A percentile compares a stretch with the other conserved stretches of the same genome.
Conservation (phyloP, 2,797 vertebrate genomes). For the Platalea minor region DNA sequence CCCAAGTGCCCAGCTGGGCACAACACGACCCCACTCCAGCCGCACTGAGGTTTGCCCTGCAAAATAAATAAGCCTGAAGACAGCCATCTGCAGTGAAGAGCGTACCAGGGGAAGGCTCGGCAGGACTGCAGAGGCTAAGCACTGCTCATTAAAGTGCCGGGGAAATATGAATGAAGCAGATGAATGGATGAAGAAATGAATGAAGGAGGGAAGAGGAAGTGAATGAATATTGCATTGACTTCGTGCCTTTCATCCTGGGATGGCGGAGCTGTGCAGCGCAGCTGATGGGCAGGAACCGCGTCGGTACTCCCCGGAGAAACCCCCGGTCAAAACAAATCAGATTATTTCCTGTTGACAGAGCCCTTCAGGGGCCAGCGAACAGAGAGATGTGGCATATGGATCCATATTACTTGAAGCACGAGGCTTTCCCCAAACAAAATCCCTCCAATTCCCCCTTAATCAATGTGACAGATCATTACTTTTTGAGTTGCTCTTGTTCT, state of each 20-base stretch:
- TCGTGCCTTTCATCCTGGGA: constrained; percentile 45
- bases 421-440: constrained; percentile 39
- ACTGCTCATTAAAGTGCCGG: constrained; percentile 16
- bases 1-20: not conserved
- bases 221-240: constrained; percentile 65
- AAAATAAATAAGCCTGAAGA: not conserved
- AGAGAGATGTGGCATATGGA: constrained; percentile 25
- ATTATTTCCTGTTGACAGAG: constrained; percentile 19
- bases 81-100: constrained; percentile 6
- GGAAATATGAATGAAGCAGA: constrained; percentile 68
- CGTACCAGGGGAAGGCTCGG: not conserved
- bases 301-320: not conserved
- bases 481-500: constrained; percentile 35
- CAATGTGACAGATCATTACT: constrained; percentile 48
- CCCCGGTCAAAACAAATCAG: not conserved
- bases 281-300: not conserved
- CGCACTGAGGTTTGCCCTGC: not conserved
- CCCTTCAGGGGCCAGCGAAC: not conserved
- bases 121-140: constrained; percentile 41
- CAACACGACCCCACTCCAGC: fast-evolving
- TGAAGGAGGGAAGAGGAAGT: constrained; percentile 58
- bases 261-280: not conserved
- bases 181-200: constrained; percentile 65
- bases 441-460: constrained; percentile 17
- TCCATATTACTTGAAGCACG: not conserved